A percentile compares a stretch with the other conserved stretches of the same genome.
Evolutionary conservation across 2,888 invertebrate species (phyloP).

Genomic region (Scotopteryx bipunctaria): DNA sequence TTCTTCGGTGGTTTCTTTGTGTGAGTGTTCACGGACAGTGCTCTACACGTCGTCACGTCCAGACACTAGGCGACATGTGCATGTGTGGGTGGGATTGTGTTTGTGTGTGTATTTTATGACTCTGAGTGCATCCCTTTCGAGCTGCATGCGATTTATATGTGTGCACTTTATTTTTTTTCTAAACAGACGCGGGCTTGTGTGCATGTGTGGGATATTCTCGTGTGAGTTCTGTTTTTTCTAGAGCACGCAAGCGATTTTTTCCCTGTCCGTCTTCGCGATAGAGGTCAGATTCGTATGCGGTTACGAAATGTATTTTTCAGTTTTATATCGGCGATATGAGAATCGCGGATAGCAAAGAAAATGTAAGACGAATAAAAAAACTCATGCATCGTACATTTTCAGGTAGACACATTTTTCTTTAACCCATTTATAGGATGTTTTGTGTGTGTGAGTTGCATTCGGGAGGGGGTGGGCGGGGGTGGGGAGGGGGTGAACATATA

Average conservation of each 20-base stretch:
- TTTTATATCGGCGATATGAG: constrained; percentile 84
- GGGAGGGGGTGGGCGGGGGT: constrained; percentile 60
- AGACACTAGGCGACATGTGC: constrained; percentile 52
- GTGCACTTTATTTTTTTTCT: constrained; percentile 81
- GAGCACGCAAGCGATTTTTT: constrained; percentile 40
- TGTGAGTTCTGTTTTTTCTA: constrained; percentile 75
- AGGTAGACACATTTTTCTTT: constrained; percentile 84
- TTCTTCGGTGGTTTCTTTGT: constrained; percentile 66
- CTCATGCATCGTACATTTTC: constrained; percentile 81
- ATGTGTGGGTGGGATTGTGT: constrained; percentile 45
- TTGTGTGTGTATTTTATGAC: constrained; percentile 79
- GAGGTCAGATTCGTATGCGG: constrained; percentile 48
- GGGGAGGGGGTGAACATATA: constrained; percentile 72
- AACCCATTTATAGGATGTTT: constrained; percentile 79
- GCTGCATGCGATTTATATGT: constrained; percentile 82
- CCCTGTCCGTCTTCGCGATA: constrained; percentile 38
- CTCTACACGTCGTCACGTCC: constrained; percentile 58
- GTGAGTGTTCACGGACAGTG: constrained; percentile 56
- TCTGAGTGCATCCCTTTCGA: constrained; percentile 83
- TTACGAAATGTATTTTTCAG: constrained; percentile 79
- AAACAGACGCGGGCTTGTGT: constrained; percentile 59
- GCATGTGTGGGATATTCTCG: constrained; percentile 62
- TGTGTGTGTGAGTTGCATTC: constrained; percentile 66
- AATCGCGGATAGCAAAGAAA: constrained; percentile 83
- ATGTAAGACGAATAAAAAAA: constrained; percentile 79